Percentiles rank a stretch among this genome's conserved stretches.
Evolutionary conservation across 2,797 vertebrate species (phyloP).

Genomic region (Xiphorhynchus erythropygius): DNA sequence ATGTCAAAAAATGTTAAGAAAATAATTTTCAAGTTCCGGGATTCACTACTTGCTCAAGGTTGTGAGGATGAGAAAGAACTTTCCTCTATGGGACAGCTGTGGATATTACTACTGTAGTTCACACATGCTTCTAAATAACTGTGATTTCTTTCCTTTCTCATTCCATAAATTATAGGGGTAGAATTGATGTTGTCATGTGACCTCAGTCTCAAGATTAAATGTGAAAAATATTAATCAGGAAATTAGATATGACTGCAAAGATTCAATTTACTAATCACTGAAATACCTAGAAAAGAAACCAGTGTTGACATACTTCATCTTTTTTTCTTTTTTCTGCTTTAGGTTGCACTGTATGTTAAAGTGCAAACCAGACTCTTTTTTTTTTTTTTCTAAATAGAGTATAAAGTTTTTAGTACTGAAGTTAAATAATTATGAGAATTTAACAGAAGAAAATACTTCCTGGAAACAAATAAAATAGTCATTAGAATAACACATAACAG

Average conservation of each 20-base stretch:
- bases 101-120: not conserved
- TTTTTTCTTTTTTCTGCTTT: not conserved
- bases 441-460: not conserved
- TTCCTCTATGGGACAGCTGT: not conserved
- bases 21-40: not conserved
- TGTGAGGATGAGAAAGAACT: not conserved
- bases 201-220: not conserved
- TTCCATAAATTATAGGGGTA: not conserved
- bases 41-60: not conserved
- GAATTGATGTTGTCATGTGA: not conserved
- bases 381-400: not conserved
- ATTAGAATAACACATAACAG: not conserved
- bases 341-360: not conserved
- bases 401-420: not conserved
- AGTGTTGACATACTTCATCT: not conserved
- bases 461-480: not conserved
- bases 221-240: not conserved
- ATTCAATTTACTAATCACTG: not conserved
- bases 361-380: not conserved
- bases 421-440: not conserved
- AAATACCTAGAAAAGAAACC: not conserved
- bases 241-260: not conserved
- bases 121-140: accelerated
- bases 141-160: not conserved
- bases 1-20: not conserved